Evolutionary conservation across 2,797 vertebrate genomes (phyloP).

Genomic region (Gorsachius magnificus): DNA sequence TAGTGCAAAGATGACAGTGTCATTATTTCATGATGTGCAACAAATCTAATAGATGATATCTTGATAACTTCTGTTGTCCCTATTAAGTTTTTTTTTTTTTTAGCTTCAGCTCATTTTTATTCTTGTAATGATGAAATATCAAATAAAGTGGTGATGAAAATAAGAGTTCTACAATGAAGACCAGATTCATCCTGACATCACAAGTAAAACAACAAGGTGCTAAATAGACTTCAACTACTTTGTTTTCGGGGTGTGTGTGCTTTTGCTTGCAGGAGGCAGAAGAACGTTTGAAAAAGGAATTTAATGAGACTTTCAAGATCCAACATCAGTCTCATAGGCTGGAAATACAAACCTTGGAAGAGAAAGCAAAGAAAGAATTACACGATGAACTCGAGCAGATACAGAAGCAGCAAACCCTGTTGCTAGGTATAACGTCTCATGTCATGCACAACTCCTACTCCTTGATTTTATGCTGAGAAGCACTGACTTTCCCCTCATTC

Average conservation of each 20-base stretch:
- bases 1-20: background rate
- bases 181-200: background rate
- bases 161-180: background rate
- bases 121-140: background rate
- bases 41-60: background rate
- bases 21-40: background rate
- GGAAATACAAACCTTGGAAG: slow-evolving; percentile 84
- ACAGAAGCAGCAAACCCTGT: slow-evolving; percentile 83
- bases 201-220: background rate
- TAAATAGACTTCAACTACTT: background rate
- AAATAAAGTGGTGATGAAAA: background rate
- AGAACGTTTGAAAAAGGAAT: slow-evolving; percentile 78
- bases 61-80: background rate
- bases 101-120: background rate
- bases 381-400: slow-evolving; percentile 83
- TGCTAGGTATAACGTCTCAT: slow-evolving; percentile 75
- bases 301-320: slow-evolving; percentile 64
- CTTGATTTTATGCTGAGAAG: background rate
- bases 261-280: slow-evolving; percentile 75
- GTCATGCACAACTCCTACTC: background rate
- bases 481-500: background rate
- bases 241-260: background rate
- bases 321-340: slow-evolving; percentile 80
- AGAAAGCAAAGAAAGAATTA: slow-evolving; percentile 83
- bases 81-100: background rate